A percentile compares a stretch with the other conserved stretches of the same genome.
phyloP scores from a whole-genome alignment of 2,888 invertebrate genomes.

The Tipula vernalis region DNA sequence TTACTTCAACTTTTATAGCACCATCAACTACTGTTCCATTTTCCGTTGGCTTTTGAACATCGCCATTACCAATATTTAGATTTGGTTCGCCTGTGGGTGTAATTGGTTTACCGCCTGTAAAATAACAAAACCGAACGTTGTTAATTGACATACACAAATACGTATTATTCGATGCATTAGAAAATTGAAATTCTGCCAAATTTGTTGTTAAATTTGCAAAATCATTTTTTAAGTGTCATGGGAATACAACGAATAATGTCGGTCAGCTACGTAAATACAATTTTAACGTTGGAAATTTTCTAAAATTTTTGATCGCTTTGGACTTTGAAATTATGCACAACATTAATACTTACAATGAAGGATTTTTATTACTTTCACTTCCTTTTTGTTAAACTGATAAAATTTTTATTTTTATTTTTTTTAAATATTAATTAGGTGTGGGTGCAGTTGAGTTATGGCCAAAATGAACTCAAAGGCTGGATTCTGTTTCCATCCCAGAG shows the following conservation, averaged over 20 bases:
- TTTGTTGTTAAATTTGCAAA: neutral
- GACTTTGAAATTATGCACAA: no score
- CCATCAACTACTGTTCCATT: constrained; percentile 33
- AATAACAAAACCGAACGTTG: neutral
- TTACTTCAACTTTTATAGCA: constrained; percentile 34
- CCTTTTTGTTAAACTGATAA: no score
- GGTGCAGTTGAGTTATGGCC: no score
- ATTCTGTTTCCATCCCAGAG: no score
- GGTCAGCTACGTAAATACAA: no score
- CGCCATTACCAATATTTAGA: constrained; percentile 23
- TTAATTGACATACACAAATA: neutral
- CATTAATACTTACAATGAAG: no score
- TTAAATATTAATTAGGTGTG: no score
- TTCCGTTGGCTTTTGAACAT: constrained; percentile 24
- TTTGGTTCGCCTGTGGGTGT: constrained; percentile 33
- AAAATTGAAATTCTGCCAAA: neutral
- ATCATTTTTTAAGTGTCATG: neutral
- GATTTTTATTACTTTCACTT: no score
- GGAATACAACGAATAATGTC: neutral
- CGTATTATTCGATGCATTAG: neutral
- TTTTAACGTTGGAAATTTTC: no score
- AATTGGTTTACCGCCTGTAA: constrained; percentile 34
- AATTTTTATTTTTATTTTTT: no score
- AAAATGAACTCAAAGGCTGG: no score
- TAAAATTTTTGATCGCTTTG: no score